Evolutionary conservation across 2,113 vertebrate species (phyloP).

Genomic region (Forbesichthys papilliferus): DNA sequence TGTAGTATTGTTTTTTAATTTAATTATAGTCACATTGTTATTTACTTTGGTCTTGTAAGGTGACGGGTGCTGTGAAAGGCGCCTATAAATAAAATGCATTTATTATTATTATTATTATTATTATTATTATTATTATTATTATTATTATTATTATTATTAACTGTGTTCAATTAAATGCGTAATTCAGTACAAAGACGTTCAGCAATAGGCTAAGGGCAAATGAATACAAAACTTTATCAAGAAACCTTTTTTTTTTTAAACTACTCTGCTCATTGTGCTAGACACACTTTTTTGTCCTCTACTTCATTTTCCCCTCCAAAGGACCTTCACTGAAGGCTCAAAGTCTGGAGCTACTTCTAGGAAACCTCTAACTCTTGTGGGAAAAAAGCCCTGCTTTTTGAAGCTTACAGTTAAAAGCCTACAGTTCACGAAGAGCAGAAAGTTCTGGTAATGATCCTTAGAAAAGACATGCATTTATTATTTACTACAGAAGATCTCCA

Average conservation of each 20-base stretch:
- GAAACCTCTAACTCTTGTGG: not conserved
- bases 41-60: too few relatives aligned
- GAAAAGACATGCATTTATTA: not conserved
- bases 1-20: too few relatives aligned
- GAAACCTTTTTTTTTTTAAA: not conserved
- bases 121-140: too few relatives aligned
- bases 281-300: not conserved
- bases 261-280: not conserved
- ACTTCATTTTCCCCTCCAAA: not conserved
- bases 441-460: not conserved
- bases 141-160: too few relatives aligned
- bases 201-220: not conserved
- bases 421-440: not conserved
- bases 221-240: not conserved
- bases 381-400: not conserved
- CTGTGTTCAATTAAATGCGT: too few relatives aligned
- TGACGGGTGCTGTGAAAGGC: too few relatives aligned
- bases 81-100: too few relatives aligned
- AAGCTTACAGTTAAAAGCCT: not conserved
- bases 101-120: too few relatives aligned
- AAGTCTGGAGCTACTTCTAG: not conserved
- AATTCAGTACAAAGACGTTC: not conserved
- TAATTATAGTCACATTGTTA: too few relatives aligned
- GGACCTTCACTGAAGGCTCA: not conserved
- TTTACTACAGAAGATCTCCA: not conserved